These are phyloP conservation scores for Rhynchomys soricoides DNA, from an alignment of 2,113 vertebrate genomes.

Conservation along the genomic window DNA sequence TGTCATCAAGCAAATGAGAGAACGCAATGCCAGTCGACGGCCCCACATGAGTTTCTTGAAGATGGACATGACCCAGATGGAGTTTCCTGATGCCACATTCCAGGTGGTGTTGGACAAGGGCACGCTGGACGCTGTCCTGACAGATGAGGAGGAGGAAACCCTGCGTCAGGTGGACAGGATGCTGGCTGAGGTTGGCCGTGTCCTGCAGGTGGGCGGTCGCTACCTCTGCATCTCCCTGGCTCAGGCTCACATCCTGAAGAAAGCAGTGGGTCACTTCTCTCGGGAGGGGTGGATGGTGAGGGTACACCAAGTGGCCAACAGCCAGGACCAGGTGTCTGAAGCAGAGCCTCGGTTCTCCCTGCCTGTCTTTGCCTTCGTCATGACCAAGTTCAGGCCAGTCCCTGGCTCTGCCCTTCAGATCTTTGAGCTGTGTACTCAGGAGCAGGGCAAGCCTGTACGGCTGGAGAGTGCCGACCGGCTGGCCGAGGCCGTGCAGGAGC, in stretches of 20 bases:
- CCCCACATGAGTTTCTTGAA: conserved; percentile 91
- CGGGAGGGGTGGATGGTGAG: conserved; percentile 93
- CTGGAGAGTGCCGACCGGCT: conserved; percentile 85
- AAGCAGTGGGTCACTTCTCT: conserved; percentile 92
- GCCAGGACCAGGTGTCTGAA: conserved; percentile 74
- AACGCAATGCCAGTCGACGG: conserved; percentile 88
- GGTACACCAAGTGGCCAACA: conserved; percentile 90
- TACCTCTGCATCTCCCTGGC: conserved; percentile 97
- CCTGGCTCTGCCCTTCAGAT: conserved; percentile 86
- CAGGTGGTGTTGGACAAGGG: conserved; percentile 96
- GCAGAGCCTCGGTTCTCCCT: conserved; percentile 88
- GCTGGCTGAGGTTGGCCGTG: conserved; percentile 93
- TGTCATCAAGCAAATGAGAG: conserved; percentile 93
- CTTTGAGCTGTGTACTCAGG: conserved; percentile 93
- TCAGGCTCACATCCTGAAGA: conserved; percentile 92
- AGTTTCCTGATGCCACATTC: conserved; percentile 90
- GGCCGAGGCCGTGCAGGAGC: conserved; percentile 90
- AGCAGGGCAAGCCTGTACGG: conserved; percentile 89
- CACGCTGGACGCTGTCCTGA: conserved; percentile 93
- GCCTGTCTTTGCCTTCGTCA: conserved; percentile 93
- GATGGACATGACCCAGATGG: conserved; percentile 93
- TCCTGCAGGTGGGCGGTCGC: conserved; percentile 93
- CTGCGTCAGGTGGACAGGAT: conserved; percentile 88
- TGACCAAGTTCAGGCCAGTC: conserved; percentile 94
- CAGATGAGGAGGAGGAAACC: conserved; percentile 86